phyloP scores from a whole-genome alignment of 2,888 invertebrate genomes.

The Poecilobothrus nobilitatus region DNA sequence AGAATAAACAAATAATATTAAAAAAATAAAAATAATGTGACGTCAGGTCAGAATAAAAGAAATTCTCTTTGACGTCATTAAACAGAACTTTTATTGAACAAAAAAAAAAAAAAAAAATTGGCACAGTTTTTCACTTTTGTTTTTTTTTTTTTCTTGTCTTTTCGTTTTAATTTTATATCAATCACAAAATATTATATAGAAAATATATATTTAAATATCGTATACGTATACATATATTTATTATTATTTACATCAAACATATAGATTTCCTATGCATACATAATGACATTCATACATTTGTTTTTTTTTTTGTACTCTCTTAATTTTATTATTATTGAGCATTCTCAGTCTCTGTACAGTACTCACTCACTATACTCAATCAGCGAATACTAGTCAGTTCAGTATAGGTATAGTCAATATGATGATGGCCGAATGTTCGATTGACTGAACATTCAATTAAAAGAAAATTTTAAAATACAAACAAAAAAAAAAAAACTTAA shows the following conservation, averaged over 20 bases:
- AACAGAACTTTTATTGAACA: background rate
- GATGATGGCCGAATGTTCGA: background rate
- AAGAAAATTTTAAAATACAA: background rate
- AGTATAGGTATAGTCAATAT: background rate
- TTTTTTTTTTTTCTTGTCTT: background rate
- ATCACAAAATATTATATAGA: too few species aligned
- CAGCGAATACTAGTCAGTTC: too few species aligned
- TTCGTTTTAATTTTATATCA: background rate
- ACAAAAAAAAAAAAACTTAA: background rate
- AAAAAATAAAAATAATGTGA: background rate
- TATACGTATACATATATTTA: too few species aligned
- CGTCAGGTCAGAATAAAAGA: background rate
- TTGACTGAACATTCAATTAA: constrained; percentile 3
- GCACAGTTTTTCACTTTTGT: background rate
- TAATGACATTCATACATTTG: too few species aligned
- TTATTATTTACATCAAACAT: too few species aligned
- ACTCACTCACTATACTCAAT: too few species aligned
- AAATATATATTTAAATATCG: too few species aligned
- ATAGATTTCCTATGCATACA: too few species aligned
- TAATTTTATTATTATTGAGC: too few species aligned
- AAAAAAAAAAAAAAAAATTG: background rate
- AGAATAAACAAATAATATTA: too few species aligned
- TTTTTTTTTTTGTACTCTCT: too few species aligned
- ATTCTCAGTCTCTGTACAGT: too few species aligned
- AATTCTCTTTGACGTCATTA: background rate